phyloP scores from a whole-genome alignment of 2,113 vertebrate genomes.

The Aphyosemion australe region DNA sequence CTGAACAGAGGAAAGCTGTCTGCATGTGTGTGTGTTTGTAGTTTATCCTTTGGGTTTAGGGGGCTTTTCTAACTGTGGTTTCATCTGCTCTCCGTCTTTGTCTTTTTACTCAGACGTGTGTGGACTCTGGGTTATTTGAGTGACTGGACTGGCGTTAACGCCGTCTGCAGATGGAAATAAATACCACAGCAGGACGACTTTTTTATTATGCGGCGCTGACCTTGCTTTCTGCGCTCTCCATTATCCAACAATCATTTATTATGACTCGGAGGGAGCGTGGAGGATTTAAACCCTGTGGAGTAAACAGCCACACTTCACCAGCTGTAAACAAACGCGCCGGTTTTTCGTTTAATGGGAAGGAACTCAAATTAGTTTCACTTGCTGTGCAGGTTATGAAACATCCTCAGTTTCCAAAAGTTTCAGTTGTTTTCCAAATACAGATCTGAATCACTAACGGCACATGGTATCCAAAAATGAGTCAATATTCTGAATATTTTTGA shows the following conservation, averaged over 20 bases:
- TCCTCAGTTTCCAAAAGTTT: not conserved
- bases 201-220: conserved; percentile 18
- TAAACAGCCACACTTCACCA: conserved; percentile 19
- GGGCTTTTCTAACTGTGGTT: conserved; percentile 6
- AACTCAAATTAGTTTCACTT: not conserved
- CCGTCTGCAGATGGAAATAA: conserved; percentile 14
- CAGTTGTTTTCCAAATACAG: not conserved
- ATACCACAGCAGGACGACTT: conserved; percentile 6
- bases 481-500: too few relatives aligned
- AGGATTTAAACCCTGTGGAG: conserved; percentile 18
- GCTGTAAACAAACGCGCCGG: conserved; percentile 21
- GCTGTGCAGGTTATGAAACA: not conserved
- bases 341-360: not conserved
- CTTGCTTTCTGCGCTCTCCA: conserved; percentile 15
- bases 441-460: too few relatives aligned
- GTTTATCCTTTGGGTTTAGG: conserved; percentile 10
- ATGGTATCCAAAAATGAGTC: too few relatives aligned
- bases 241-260: conserved; percentile 31
- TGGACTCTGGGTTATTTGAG: not conserved
- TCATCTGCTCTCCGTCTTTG: conserved; percentile 16
- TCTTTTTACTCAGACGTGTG: conserved; percentile 11
- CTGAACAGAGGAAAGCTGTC: conserved; percentile 11
- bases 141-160: not conserved
- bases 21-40: not conserved
- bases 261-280: conserved; percentile 10